A percentile compares a stretch with the other conserved stretches of the same genome.
phyloP scores from a whole-genome alignment of 2,113 vertebrate genomes.

The Cryptoleucopteryx plumbea region DNA sequence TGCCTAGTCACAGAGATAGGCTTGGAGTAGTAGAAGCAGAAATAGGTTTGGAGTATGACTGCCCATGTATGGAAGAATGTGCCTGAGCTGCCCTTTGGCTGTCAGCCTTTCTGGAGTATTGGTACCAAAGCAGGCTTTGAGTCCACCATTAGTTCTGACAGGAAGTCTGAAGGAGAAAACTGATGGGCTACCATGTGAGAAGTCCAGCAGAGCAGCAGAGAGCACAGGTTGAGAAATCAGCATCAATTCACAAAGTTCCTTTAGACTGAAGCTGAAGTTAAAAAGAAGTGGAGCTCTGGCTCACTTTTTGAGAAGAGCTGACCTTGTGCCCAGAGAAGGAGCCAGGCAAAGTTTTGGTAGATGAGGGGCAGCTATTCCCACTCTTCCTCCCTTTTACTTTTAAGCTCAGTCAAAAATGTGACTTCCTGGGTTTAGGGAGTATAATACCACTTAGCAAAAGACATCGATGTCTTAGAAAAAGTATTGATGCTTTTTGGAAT shows the following conservation, averaged over 20 bases:
- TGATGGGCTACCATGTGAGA: background rate
- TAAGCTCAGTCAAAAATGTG: background rate
- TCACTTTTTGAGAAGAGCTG: background rate
- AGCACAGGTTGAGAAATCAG: background rate
- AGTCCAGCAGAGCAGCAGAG: background rate
- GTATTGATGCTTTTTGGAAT: background rate
- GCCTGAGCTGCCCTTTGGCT: background rate
- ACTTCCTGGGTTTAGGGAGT: background rate
- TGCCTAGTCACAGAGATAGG: background rate
- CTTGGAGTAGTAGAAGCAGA: background rate
- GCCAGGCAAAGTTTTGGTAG: background rate
- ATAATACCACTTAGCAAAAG: background rate
- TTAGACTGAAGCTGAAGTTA: background rate
- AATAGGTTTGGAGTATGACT: background rate
- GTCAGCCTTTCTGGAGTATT: background rate
- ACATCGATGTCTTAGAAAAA: background rate
- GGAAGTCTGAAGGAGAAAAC: background rate
- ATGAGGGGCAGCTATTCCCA: background rate
- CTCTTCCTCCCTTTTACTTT: background rate
- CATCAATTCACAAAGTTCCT: background rate
- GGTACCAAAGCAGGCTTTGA: background rate
- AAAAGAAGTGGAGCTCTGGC: background rate
- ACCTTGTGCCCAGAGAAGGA: background rate
- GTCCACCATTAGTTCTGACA: background rate
- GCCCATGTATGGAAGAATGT: background rate